Evolutionary conservation across 2,113 vertebrate species (phyloP), one percentile per base, ranked within the genome.

Genomic region (Tauraco erythrolophus): DNA sequence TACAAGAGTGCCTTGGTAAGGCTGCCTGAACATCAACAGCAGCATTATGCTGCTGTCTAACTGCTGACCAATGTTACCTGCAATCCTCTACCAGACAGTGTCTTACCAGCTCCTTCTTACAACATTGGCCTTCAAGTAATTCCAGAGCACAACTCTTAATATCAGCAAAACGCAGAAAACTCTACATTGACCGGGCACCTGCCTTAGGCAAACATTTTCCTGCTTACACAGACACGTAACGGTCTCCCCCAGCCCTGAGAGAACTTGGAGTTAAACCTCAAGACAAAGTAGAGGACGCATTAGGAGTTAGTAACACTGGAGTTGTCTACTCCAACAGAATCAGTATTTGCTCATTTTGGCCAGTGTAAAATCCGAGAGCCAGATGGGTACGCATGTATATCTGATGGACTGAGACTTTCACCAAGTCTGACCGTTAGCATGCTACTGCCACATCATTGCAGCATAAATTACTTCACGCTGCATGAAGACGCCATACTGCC

Each of bases 281-380:
- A 53, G 41, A 35, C 0, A 0, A 27, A 87, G 19, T 15, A 5
- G 2, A 84, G 13, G 35, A 78, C 0, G 0, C 51, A 82, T 39
- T 9, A 82, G 35, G 21, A 48, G 4, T n/a, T 81, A 61, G 7
- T 48, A 56, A 53, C 31, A 45, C 23, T 30, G 19, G 39, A 68
- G 33, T 13, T 71, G 24, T 41, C 37, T 81, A 22, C 54, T 76
- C 30, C 45, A 72, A 43, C 9, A 80, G 50, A 91, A 89, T 30
- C 22, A 65, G 48, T 60, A 85, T 65, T 66, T 84, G 17, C 48
- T 79, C 8, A 4, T 58, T 95, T 71, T 76, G 53, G 31, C 28
- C 50, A 72, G 4, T 11, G 14, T 58, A 18, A n/a, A 71, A 89
- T 74, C 11, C 3, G 4, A 71, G 56, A 57, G 53, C 39, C 48